These are phyloP conservation scores for Formicarius rufipectus DNA, from an alignment of 2,113 vertebrate genomes.

Conservation along the genomic window DNA sequence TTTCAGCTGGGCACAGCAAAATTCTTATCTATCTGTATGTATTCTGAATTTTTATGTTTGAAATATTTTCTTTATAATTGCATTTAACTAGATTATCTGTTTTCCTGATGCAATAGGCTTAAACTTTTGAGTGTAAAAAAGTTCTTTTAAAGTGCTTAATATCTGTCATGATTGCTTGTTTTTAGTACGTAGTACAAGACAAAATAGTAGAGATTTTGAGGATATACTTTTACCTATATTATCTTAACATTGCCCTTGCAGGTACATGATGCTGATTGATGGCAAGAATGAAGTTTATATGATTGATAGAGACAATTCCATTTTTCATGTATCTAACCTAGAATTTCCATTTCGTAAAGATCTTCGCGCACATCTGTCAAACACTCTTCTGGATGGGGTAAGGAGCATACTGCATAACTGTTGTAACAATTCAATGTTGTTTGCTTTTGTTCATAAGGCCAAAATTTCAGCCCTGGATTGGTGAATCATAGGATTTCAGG, in stretches of 20 bases:
- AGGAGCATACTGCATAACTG: constrained; percentile 42
- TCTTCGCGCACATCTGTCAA: constrained; percentile 85
- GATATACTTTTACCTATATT: background rate
- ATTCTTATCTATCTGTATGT: background rate
- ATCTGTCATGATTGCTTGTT: background rate
- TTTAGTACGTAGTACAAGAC: background rate
- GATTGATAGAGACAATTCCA: constrained; percentile 92
- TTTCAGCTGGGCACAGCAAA: background rate
- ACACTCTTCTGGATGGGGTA: constrained; percentile 96
- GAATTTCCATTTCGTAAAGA: constrained; percentile 98
- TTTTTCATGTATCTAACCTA: constrained; percentile 92
- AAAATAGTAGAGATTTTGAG: background rate
- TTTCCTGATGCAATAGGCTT: background rate
- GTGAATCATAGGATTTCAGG: background rate
- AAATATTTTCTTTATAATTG: background rate
- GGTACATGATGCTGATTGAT: constrained; percentile 98
- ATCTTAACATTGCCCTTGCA: constrained; percentile 61
- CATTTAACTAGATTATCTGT: background rate
- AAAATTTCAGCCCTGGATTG: background rate
- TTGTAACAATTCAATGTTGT: background rate
- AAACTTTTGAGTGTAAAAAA: background rate
- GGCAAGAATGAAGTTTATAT: constrained; percentile 96
- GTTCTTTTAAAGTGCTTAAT: background rate
- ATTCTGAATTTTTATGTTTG: background rate
- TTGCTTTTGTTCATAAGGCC: background rate